Conservation (phyloP, 2,888 invertebrate species). For the Nebria salina region DNA sequence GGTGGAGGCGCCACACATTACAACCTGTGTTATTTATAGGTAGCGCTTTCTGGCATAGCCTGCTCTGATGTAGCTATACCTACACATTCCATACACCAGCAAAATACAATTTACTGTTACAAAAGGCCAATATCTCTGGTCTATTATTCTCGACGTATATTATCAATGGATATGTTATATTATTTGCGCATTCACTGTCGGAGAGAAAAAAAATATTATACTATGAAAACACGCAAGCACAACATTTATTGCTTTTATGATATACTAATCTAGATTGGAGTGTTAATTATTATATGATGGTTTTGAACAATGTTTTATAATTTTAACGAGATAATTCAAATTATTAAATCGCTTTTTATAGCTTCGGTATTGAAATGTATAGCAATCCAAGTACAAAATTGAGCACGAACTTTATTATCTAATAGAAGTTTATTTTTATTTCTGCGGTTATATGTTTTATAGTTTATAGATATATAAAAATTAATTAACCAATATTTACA, state of each 20-base stretch:
- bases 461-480: too few relatives aligned
- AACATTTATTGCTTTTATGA: background rate
- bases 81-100: slow-evolving; percentile 10
- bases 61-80: background rate
- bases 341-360: too few relatives aligned
- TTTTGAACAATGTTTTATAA: too few relatives aligned
- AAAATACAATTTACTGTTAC: slow-evolving; percentile 45
- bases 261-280: too few relatives aligned
- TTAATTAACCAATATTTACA: too few relatives aligned
- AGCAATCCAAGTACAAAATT: too few relatives aligned
- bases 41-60: slow-evolving; percentile 3
- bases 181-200: background rate
- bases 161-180: slow-evolving; percentile 3
- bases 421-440: too few relatives aligned
- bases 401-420: too few relatives aligned
- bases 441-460: too few relatives aligned
- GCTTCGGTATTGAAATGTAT: too few relatives aligned
- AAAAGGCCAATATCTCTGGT: slow-evolving; percentile 34
- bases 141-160: slow-evolving; percentile 12
- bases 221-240: background rate
- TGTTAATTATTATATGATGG: too few relatives aligned
- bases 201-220: background rate
- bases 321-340: too few relatives aligned
- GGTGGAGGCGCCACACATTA: slow-evolving; percentile 35
- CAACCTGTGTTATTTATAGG: slow-evolving; percentile 36